Evolutionary conservation across 2,797 vertebrate species (phyloP).

Genomic region (Sebastes kiyomatsui): DNA sequence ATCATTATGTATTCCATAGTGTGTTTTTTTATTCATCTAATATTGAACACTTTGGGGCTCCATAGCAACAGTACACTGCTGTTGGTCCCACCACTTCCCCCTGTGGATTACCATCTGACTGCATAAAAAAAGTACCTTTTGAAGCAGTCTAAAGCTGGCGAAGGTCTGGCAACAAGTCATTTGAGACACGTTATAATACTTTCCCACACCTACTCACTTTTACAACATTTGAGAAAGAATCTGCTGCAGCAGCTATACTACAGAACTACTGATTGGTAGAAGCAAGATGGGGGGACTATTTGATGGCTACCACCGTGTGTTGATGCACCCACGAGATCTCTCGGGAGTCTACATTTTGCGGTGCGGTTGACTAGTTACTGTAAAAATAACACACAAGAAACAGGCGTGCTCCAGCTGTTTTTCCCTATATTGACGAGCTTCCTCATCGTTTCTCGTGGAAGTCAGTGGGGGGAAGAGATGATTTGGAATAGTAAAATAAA

Average conservation of each 20-base stretch:
- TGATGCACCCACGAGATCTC: conserved; percentile 30
- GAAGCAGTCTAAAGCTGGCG: not conserved
- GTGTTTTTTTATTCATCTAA: not conserved
- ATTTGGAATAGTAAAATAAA: conserved; percentile 66
- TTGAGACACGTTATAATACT: conserved; percentile 14
- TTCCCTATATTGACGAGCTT: conserved; percentile 43
- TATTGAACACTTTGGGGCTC: not conserved
- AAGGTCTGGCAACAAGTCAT: conserved; percentile 13
- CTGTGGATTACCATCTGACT: not conserved
- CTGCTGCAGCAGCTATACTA: conserved; percentile 9
- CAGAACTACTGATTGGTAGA: conserved; percentile 18
- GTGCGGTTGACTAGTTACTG: conserved; percentile 37
- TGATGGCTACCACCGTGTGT: conserved; percentile 32
- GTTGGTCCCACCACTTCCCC: not conserved
- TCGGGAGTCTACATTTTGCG: conserved; percentile 37
- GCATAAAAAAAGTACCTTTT: not conserved
- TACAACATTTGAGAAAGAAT: conserved; percentile 14
- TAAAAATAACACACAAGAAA: conserved; percentile 43
- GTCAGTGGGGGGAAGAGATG: conserved; percentile 52
- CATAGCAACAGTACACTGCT: not conserved
- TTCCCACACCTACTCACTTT: not conserved
- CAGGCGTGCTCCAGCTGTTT: conserved; percentile 35
- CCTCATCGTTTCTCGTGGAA: conserved; percentile 30
- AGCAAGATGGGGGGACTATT: conserved; percentile 21
- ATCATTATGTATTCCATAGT: not conserved